Percentiles rank a stretch among this genome's conserved stretches.
These are phyloP conservation scores for Hyaena hyaena DNA, from an alignment of 2,113 vertebrate species.

Conservation along the genomic window DNA sequence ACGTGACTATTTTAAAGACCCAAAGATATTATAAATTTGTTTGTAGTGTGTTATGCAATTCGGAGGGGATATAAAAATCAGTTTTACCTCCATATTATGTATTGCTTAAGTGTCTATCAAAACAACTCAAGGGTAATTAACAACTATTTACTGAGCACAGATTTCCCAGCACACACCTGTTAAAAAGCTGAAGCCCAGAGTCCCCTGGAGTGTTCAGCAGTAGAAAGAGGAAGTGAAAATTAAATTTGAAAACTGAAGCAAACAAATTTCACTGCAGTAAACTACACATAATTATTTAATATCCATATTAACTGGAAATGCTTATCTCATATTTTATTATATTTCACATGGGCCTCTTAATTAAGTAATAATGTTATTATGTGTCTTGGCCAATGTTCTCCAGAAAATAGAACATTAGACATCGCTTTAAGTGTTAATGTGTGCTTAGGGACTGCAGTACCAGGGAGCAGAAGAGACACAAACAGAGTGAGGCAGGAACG, in stretches of 20 bases:
- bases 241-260: neutral
- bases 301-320: slow-evolving; percentile 35
- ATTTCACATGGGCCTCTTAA: slow-evolving; percentile 19
- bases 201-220: neutral
- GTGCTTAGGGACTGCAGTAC: neutral
- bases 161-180: neutral
- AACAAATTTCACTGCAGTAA: neutral
- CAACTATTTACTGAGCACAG: neutral
- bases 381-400: neutral
- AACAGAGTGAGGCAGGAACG: neutral
- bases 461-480: neutral
- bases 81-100: neutral
- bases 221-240: neutral
- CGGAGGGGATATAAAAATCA: slow-evolving; percentile 8
- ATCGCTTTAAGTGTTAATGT: neutral
- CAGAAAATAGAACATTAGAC: slow-evolving; percentile 35
- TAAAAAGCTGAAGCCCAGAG: neutral
- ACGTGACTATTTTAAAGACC: neutral
- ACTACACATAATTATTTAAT: slow-evolving; percentile 47
- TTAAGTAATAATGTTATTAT: slow-evolving; percentile 18
- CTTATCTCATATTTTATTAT: slow-evolving; percentile 29
- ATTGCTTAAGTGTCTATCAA: slow-evolving; percentile 37
- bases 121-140: slow-evolving; percentile 35
- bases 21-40: slow-evolving; percentile 26
- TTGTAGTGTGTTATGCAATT: neutral